Conservation (phyloP, 2,113 vertebrate genomes). For the human (Homo sapiens) region DNA sequence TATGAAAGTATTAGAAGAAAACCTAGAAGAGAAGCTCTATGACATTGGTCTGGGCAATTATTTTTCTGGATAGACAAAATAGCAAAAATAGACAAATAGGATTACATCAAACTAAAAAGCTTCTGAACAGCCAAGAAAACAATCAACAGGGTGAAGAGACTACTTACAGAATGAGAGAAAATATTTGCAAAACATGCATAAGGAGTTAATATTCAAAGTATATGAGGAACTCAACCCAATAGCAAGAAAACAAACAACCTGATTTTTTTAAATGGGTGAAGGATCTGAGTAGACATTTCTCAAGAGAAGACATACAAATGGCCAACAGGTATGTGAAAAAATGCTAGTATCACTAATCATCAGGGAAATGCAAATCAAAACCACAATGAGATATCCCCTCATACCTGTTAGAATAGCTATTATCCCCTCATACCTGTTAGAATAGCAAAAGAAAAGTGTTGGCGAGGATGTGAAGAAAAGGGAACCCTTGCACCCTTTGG, state of each 20-base stretch:
- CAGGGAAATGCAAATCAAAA: background rate
- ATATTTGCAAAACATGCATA: background rate
- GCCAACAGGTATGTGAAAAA: background rate
- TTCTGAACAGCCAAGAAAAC: background rate
- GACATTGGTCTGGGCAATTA: background rate
- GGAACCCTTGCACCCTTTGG: background rate
- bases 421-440: background rate
- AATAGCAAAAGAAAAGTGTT: background rate
- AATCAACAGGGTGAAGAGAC: background rate
- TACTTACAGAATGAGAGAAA: background rate
- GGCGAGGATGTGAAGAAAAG: background rate
- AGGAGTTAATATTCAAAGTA: background rate
- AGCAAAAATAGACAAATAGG: background rate
- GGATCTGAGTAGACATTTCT: background rate
- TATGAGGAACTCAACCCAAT: background rate
- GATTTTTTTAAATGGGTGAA: background rate
- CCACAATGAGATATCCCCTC: background rate
- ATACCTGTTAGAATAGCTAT: background rate
- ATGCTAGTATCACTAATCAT: background rate
- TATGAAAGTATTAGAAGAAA: background rate
- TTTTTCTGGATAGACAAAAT: background rate
- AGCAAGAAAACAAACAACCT: background rate
- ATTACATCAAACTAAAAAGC: background rate
- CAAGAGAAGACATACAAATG: background rate
- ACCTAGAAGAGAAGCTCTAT: background rate